Conservation (phyloP, 2,797 vertebrate genomes). For the Jordanella pulchra region DNA sequence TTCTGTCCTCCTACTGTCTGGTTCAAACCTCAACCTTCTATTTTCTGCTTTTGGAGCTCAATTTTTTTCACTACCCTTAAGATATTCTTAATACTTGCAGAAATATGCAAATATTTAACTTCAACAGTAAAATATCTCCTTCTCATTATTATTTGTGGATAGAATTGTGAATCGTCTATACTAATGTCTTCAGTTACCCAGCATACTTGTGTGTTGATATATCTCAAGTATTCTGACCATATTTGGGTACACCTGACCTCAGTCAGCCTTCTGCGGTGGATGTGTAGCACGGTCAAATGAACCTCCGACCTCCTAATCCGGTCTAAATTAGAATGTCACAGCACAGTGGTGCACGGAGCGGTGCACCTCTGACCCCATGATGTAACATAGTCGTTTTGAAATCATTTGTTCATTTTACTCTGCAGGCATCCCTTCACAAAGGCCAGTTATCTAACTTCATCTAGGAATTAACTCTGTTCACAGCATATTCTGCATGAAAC, state of each 20-base stretch:
- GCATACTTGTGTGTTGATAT: conserved; percentile 25
- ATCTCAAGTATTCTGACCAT: conserved; percentile 60
- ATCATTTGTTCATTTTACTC: conserved; percentile 63
- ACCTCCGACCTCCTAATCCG: conserved; percentile 71
- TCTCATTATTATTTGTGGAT: not conserved
- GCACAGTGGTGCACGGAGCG: conserved; percentile 20
- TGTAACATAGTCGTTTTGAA: conserved; percentile 63
- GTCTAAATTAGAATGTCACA: conserved; percentile 65
- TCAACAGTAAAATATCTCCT: not conserved
- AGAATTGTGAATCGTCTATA: not conserved
- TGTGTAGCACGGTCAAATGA: conserved; percentile 61
- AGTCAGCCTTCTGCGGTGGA: conserved; percentile 19
- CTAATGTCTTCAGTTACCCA: conserved; percentile 16
- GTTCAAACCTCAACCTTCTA: conserved; percentile 24
- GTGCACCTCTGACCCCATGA: conserved; percentile 40
- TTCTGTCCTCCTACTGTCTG: conserved; percentile 13
- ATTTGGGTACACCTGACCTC: conserved; percentile 69
- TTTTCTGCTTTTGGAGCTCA: conserved; percentile 3
- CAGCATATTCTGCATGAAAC: conserved; percentile 23
- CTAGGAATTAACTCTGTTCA: conserved; percentile 46
- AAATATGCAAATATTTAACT: conserved; percentile 3
- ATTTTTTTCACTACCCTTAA: conserved; percentile 23
- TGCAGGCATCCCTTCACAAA: conserved; percentile 49
- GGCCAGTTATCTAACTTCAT: conserved; percentile 65
- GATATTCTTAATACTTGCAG: conserved; percentile 5